Evolutionary conservation across 2,888 invertebrate genomes (phyloP), one percentile per base, ranked within the genome.

Genomic region (Parnassius smintheus): DNA sequence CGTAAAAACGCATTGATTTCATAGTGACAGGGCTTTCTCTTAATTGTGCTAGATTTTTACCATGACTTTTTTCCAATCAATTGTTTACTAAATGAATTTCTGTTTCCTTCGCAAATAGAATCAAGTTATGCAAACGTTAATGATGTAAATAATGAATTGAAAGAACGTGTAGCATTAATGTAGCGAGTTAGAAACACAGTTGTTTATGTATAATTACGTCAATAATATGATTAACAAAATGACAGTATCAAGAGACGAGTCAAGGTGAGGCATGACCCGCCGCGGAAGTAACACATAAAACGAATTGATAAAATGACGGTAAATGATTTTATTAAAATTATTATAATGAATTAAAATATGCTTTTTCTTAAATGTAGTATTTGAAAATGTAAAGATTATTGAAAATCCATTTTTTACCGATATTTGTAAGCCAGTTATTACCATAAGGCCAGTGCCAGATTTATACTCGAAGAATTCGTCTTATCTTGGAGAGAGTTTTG

Each of bases 161-260:
- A 18, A 46, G 51, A 55, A 35, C 56, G 13, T 46, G n/a, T 56
- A 25, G 57, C 52, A 62, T 52, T 48, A 53, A 57, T 52, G 22
- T 51, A 18, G 35, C 13, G 52, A 18, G 46, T 9, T 57, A 53
- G 41, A 25, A 58, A 49, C 57, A 57, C 41, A 48, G 18, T 52
- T 22, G 52, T 62, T 57, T 57, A 49, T 62, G 48, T 48, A 53
- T 62, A 53, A 56, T 52, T 52, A 57, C 53, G n/a, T 57, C 35
- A 52, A 25, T 57, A 57, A 57, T 62, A 10, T 57, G 42, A 48
- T 22, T 57, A 48, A 46, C 11, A 44, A 55, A 49, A 49, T 25
- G 49, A 44, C 52, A 52, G 22, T 62, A 41, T 35, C 18, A 35
- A 18, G 52, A 52, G 50, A 18, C 18, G 41, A 52, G 57, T 57